phyloP scores from a whole-genome alignment of 2,797 vertebrate genomes.

The Chaunax sp. region DNA sequence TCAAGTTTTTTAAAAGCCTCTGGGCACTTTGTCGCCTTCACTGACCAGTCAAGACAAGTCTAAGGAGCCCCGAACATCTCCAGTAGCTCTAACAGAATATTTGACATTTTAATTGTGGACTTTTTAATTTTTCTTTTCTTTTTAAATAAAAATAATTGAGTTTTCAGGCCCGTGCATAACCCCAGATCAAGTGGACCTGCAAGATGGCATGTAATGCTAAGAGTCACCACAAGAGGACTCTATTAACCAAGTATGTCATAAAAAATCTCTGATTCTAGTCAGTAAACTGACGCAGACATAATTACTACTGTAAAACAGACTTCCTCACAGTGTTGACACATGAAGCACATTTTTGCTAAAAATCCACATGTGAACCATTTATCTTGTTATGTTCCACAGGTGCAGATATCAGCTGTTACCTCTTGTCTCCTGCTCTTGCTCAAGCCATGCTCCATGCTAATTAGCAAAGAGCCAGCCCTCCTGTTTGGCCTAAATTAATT shows the following conservation, averaged over 20 bases:
- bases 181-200: not conserved
- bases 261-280: conserved; percentile 5
- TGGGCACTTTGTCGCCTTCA: conserved; percentile 65
- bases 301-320: conserved; percentile 20
- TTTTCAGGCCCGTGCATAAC: not conserved
- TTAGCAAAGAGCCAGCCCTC: conserved; percentile 80
- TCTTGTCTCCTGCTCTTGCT: conserved; percentile 68
- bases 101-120: conserved; percentile 35
- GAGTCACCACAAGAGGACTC: conserved; percentile 72
- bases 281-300: conserved; percentile 33
- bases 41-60: conserved; percentile 58
- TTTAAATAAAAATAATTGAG: conserved; percentile 19
- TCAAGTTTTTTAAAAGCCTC: conserved; percentile 57
- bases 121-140: not conserved
- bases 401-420: conserved; percentile 77
- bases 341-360: conserved; percentile 12
- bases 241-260: conserved; percentile 37
- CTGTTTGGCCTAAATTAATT: conserved; percentile 88
- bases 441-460: conserved; percentile 76
- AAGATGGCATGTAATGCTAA: conserved; percentile 40
- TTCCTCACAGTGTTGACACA: conserved; percentile 16
- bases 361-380: conserved; percentile 41
- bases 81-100: conserved; percentile 43
- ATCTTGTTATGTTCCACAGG: conserved; percentile 66
- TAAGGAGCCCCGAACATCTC: conserved; percentile 46